Evolutionary conservation across 2,888 invertebrate genomes (phyloP).

Genomic region (Invenusta paracnida): DNA sequence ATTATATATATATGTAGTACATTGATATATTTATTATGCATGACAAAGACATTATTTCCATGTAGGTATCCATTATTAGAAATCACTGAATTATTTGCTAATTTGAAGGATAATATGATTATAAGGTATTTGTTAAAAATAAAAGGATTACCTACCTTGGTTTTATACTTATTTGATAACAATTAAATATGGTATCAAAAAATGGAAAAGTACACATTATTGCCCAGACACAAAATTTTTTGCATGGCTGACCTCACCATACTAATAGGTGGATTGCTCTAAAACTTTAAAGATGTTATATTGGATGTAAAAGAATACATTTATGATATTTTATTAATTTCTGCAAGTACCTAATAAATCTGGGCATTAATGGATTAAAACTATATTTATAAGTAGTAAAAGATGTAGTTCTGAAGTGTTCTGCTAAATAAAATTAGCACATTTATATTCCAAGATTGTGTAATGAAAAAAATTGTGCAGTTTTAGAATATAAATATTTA

Average conservation of each 20-base stretch:
- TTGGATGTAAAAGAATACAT: slow-evolving; percentile 26
- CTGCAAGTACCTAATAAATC: slow-evolving; percentile 13
- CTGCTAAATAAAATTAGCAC: no score
- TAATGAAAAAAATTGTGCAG: no score
- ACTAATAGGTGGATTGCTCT: slow-evolving; percentile 22
- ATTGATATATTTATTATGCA: slow-evolving; percentile 3
- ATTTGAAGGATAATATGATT: background rate
- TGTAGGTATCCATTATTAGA: background rate
- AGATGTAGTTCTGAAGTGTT: no score
- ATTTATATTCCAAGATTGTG: no score
- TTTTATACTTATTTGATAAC: background rate
- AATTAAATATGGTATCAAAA: background rate
- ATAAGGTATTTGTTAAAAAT: background rate
- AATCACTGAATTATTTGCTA: background rate
- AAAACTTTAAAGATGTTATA: slow-evolving; percentile 29
- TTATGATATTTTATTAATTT: slow-evolving; percentile 29
- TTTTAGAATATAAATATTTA: no score
- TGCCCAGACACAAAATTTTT: slow-evolving; percentile 33
- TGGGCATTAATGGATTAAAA: slow-evolving; percentile 30
- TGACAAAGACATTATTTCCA: background rate
- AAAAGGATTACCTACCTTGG: background rate
- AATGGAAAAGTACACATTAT: background rate
- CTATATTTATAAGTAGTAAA: background rate
- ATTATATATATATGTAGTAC: background rate
- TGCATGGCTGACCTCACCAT: slow-evolving; percentile 22